phyloP scores from a whole-genome alignment of 2,797 vertebrate species.

The Manis javanica region DNA sequence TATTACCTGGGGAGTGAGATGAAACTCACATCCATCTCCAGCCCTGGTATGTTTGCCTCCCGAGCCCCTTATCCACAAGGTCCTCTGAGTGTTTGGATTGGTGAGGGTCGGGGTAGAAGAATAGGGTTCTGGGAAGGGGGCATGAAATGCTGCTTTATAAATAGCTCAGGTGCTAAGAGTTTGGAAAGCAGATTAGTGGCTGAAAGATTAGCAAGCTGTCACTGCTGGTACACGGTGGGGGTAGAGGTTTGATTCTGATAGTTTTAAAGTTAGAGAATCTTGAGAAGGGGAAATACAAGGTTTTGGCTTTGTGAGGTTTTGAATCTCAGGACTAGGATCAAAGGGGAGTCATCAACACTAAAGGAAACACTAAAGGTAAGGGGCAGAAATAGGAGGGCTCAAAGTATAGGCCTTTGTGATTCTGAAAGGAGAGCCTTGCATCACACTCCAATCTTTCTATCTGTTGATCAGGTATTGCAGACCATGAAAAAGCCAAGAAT shows the following conservation, averaged over 20 bases:
- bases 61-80: conserved; percentile 63
- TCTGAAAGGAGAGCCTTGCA: conserved; percentile 40
- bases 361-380: background rate
- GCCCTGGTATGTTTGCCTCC: conserved; percentile 41
- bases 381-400: conserved; percentile 7
- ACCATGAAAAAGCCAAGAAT: conserved; percentile 37
- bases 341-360: background rate
- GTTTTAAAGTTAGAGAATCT: conserved; percentile 10
- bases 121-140: conserved; percentile 67
- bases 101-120: conserved; percentile 58
- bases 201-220: conserved; percentile 56
- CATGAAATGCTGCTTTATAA: conserved; percentile 66
- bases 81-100: conserved; percentile 53
- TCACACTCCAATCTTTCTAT: conserved; percentile 18
- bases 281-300: background rate
- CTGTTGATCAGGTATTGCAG: conserved; percentile 13
- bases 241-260: conserved; percentile 14
- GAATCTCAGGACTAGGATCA: background rate
- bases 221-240: background rate
- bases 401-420: background rate
- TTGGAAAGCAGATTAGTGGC: conserved; percentile 72
- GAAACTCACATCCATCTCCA: conserved; percentile 49
- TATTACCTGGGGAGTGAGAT: conserved; percentile 64
- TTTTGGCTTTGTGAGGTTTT: conserved; percentile 26
- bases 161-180: conserved; percentile 67